Evolutionary conservation across 2,113 vertebrate genomes (phyloP).

Genomic region (Edolisoma coerulescens): DNA sequence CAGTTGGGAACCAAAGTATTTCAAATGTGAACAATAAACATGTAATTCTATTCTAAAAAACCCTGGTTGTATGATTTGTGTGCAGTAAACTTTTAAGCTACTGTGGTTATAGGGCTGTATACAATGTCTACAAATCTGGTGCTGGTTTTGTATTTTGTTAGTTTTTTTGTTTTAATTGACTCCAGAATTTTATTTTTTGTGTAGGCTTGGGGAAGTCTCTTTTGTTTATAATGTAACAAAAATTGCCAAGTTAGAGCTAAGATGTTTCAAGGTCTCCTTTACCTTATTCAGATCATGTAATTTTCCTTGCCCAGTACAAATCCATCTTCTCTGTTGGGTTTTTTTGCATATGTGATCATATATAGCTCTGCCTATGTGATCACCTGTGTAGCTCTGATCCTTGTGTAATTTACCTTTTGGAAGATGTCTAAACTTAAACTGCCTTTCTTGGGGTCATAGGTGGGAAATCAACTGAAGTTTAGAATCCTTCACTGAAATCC

Average conservation of each 20-base stretch:
- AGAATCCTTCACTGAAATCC: not conserved
- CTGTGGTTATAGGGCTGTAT: not conserved
- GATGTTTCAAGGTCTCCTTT: not conserved
- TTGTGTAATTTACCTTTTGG: not conserved
- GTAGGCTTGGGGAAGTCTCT: not conserved
- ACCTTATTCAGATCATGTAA: not conserved
- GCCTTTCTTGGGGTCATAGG: not conserved
- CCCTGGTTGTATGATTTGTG: not conserved
- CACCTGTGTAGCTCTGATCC: not conserved
- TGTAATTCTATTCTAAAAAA: conserved; percentile 43
- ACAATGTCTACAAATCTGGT: not conserved
- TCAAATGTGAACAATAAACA: conserved; percentile 66
- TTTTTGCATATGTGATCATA: not conserved
- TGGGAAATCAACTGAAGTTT: not conserved
- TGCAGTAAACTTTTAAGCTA: not conserved
- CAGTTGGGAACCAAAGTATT: conserved; percentile 12
- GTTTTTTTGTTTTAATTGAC: not conserved
- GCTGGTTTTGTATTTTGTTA: not conserved
- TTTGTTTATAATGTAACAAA: not conserved
- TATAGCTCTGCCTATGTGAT: not conserved
- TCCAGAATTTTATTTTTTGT: not conserved
- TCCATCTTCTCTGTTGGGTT: not conserved
- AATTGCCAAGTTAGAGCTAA: not conserved
- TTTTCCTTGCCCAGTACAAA: not conserved
- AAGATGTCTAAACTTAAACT: not conserved